phyloP scores from a whole-genome alignment of 2,888 invertebrate species.

The Eilema depressum region DNA sequence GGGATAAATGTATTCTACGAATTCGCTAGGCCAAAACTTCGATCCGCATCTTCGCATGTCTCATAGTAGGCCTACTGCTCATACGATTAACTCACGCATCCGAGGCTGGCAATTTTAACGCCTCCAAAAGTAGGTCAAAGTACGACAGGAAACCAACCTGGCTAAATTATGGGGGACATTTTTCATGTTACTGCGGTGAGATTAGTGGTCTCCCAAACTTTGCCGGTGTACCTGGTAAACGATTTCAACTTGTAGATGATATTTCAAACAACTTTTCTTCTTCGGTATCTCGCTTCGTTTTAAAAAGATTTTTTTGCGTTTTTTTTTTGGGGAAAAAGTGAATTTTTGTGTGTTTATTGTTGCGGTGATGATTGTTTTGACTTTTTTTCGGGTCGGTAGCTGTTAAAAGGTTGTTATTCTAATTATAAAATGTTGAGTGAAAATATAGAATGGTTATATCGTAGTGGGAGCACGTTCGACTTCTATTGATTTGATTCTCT shows the following conservation, averaged over 20 bases:
- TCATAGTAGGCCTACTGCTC: slow-evolving; percentile 8
- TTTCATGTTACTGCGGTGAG: slow-evolving; percentile 54
- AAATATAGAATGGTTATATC: background rate
- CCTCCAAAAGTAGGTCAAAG: slow-evolving; percentile 58
- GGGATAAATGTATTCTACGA: too few species aligned
- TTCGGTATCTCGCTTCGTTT: slow-evolving; percentile 5
- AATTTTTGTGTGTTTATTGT: background rate
- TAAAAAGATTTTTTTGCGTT: slow-evolving; percentile 6
- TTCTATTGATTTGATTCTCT: background rate
- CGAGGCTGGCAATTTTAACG: slow-evolving; percentile 28
- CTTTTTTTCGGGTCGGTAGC: background rate
- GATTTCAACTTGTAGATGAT: slow-evolving; percentile 34
- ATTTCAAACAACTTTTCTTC: slow-evolving; percentile 21
- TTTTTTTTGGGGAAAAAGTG: slow-evolving; percentile 3
- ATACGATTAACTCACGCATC: slow-evolving; percentile 40
- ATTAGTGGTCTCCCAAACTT: slow-evolving; percentile 50
- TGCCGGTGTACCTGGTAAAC: slow-evolving; percentile 41
- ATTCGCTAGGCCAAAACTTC: too few species aligned
- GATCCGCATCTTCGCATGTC: background rate
- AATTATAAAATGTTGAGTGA: background rate
- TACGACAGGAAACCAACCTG: slow-evolving; percentile 44
- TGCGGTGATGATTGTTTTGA: background rate
- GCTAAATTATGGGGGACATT: slow-evolving; percentile 63
- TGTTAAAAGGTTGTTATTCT: background rate
- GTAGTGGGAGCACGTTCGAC: background rate